Conservation (phyloP, 2,797 vertebrate species). For the Sphenopsis melanotis region DNA sequence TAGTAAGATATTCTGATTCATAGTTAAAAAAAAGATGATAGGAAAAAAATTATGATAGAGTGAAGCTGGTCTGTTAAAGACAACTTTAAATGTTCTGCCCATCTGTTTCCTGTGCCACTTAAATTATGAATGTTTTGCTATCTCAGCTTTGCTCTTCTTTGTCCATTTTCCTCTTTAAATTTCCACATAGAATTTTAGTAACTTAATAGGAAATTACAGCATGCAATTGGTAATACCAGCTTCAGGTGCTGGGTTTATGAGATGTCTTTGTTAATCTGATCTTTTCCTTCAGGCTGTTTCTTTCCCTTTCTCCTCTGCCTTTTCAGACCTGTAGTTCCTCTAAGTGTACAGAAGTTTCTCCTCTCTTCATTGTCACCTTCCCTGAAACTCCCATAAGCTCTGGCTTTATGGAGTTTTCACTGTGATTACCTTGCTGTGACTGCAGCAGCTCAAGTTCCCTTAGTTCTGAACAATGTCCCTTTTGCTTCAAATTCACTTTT, state of each 20-base stretch:
- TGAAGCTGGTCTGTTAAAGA: background rate
- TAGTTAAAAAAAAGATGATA: background rate
- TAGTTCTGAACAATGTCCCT: background rate
- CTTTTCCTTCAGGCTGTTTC: background rate
- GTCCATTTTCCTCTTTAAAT: background rate
- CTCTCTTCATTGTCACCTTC: background rate
- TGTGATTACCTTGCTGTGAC: background rate
- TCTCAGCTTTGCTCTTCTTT: background rate
- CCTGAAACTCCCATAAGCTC: background rate
- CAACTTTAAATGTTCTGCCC: background rate
- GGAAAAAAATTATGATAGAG: background rate
- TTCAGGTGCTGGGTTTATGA: background rate
- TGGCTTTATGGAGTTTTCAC: background rate
- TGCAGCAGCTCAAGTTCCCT: background rate
- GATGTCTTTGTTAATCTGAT: background rate
- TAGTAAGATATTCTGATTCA: background rate
- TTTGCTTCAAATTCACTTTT: background rate
- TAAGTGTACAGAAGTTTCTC: background rate
- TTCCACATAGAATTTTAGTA: background rate
- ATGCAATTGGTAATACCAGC: background rate
- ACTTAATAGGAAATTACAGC: background rate
- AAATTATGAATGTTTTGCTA: background rate
- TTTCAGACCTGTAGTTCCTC: background rate
- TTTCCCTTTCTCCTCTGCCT: background rate
- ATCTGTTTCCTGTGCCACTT: constrained; percentile 1